A percentile compares a stretch with the other conserved stretches of the same genome.
These are phyloP conservation scores for Excalfactoria chinensis DNA, from an alignment of 2,113 vertebrate species.

Conservation along the genomic window DNA sequence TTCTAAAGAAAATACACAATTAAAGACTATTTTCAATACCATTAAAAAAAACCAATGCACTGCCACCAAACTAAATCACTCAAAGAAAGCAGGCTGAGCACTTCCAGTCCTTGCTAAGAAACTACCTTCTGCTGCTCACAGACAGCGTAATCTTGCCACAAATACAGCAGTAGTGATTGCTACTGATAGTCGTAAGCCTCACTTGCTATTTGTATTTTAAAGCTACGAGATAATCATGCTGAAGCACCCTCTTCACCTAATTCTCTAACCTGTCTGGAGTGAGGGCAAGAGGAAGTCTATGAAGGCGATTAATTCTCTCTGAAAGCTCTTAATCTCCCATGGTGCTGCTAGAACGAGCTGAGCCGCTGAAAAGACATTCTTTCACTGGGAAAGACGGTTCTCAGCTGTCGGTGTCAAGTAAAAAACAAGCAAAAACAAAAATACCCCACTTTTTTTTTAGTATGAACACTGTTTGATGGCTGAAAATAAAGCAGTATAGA, in stretches of 20 bases:
- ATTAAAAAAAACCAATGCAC: not conserved
- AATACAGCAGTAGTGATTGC: not conserved
- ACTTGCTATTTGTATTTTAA: not conserved
- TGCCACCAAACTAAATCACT: not conserved
- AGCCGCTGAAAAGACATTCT: not conserved
- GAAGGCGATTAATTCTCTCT: constrained; percentile 38
- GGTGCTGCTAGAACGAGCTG: not conserved
- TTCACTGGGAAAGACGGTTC: not conserved
- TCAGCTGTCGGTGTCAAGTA: not conserved
- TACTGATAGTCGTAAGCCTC: not conserved
- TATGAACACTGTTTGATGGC: not conserved
- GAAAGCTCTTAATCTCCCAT: constrained; percentile 38
- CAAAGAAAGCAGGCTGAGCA: not conserved
- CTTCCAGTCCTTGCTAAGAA: not conserved
- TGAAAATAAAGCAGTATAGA: not conserved
- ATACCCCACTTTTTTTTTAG: not conserved
- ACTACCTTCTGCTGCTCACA: not conserved
- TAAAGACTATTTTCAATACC: not conserved
- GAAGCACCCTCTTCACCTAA: constrained; percentile 9
- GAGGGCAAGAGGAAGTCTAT: not conserved
- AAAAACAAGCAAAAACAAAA: constrained; percentile 6
- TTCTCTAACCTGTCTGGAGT: not conserved
- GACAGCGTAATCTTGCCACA: not conserved
- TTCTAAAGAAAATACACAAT: not conserved
- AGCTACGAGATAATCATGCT: not conserved